Conservation (phyloP, 2,113 vertebrate genomes). For the Proteles cristata region DNA sequence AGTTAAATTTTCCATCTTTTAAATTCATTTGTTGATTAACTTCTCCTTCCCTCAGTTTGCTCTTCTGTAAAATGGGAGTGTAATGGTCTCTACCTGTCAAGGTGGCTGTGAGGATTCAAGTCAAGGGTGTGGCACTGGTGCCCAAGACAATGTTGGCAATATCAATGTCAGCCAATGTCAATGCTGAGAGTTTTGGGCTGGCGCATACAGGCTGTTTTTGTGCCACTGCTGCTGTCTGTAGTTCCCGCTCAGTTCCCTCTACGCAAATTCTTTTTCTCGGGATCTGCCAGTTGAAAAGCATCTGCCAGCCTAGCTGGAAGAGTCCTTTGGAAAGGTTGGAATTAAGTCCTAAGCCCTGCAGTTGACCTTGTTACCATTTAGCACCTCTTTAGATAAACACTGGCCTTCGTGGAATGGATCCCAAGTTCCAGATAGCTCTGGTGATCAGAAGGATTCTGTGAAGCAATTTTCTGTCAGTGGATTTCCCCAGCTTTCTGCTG, state of each 20-base stretch:
- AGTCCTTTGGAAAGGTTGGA: neutral
- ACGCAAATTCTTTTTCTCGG: neutral
- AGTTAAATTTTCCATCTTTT: neutral
- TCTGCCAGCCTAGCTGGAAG: neutral
- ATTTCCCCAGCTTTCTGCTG: conserved; percentile 1
- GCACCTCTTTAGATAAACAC: neutral
- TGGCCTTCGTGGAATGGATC: neutral
- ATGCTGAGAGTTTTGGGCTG: neutral
- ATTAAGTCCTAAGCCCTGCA: neutral
- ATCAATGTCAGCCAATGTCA: too few relatives aligned
- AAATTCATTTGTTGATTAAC: neutral
- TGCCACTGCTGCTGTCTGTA: neutral
- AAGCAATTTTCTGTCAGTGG: neutral
- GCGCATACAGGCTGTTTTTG: neutral
- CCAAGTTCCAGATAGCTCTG: neutral
- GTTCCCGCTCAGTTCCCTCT: neutral
- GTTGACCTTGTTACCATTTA: neutral
- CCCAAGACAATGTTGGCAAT: neutral
- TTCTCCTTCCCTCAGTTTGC: neutral
- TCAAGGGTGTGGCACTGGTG: fast-evolving
- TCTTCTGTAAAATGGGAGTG: neutral
- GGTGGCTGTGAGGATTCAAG: neutral
- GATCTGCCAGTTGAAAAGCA: neutral
- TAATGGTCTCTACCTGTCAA: neutral
- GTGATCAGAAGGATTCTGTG: neutral